Conservation (phyloP, 2,888 invertebrate species). For the Cataglyphis albicans region DNA sequence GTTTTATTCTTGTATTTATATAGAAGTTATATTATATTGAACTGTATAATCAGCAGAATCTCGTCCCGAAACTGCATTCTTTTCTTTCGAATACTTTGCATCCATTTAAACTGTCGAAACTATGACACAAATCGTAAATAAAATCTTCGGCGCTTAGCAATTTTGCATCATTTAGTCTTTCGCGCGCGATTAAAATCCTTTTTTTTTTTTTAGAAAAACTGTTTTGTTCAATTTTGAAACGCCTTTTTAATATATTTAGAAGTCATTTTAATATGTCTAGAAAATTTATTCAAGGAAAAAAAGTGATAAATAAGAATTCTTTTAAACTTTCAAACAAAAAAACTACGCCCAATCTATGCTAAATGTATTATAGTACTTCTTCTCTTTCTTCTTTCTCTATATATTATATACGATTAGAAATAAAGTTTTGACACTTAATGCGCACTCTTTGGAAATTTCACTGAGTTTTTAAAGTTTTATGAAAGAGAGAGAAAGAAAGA, state of each 20-base stretch:
- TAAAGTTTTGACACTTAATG: slow-evolving; percentile 14
- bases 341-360: not conserved
- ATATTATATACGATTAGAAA: not conserved
- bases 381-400: not conserved
- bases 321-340: slow-evolving; percentile 35
- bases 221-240: slow-evolving; percentile 21
- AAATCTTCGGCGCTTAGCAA: slow-evolving; percentile 3
- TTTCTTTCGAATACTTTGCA: not conserved
- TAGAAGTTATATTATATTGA: too few species aligned
- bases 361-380: not conserved
- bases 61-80: too few species aligned
- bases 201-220: slow-evolving; percentile 13
- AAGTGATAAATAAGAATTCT: not conserved
- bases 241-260: not conserved
- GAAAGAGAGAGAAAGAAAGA: too few species aligned
- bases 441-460: not conserved
- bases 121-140: slow-evolving; percentile 8
- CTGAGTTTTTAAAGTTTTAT: not conserved
- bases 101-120: not conserved
- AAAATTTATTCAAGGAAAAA: not conserved
- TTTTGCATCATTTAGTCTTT: not conserved
- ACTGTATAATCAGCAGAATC: too few species aligned
- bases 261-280: not conserved
- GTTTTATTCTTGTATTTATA: too few species aligned
- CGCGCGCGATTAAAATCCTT: not conserved